phyloP scores from a whole-genome alignment of 1,140 invertebrate species.

The Dolichoris vasculosae region DNA sequence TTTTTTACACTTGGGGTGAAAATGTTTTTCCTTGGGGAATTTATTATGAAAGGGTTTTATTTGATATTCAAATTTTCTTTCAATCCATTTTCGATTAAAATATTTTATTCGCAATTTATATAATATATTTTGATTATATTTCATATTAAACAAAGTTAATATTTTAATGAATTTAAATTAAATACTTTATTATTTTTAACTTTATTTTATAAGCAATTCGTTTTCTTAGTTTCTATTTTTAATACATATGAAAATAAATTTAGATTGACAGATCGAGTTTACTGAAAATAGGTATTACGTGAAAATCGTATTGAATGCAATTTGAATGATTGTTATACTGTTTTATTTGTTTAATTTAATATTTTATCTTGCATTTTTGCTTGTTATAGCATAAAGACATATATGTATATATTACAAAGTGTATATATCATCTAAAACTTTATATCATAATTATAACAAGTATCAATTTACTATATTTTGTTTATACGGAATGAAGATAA shows the following conservation, averaged over 20 bases:
- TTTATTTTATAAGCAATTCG: too few species aligned
- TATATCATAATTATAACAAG: background rate
- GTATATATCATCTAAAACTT: background rate
- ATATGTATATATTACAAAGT: background rate
- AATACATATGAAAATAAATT: background rate
- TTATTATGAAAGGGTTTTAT: background rate
- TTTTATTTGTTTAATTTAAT: background rate
- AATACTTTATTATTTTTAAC: too few species aligned
- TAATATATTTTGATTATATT: too few species aligned
- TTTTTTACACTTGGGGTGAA: background rate
- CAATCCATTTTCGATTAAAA: too few species aligned
- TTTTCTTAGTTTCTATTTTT: too few species aligned
- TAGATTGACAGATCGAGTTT: too few species aligned
- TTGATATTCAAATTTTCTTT: background rate
- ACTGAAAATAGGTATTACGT: too few species aligned
- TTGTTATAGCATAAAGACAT: background rate
- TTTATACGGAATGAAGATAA: background rate
- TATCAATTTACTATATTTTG: background rate
- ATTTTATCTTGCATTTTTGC: background rate
- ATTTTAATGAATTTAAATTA: too few species aligned
- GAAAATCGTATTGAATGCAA: too few species aligned
- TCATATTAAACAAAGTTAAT: too few species aligned
- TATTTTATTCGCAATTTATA: too few species aligned
- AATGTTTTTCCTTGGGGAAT: background rate
- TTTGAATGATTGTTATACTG: too few species aligned